Percentiles rank a stretch among this genome's conserved stretches.
These are phyloP conservation scores for Neoseiulus cucumeris DNA, from an alignment of 1,140 invertebrate species.

Conservation along the genomic window DNA sequence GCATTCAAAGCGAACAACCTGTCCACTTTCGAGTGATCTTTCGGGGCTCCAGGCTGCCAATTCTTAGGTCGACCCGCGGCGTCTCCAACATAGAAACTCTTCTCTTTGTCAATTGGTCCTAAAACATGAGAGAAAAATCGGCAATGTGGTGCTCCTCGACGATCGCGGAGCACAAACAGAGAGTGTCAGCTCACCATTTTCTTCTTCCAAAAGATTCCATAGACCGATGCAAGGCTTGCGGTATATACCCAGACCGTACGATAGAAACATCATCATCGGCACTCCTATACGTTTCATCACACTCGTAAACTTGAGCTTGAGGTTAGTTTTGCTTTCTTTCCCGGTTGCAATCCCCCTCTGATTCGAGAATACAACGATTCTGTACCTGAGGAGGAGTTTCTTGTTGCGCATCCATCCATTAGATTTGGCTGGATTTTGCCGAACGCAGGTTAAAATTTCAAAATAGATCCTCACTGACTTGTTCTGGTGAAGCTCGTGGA, in stretches of 20 bases:
- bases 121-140: neutral
- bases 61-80: constrained; percentile 16
- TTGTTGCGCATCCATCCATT: too few relatives aligned
- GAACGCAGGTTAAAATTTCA: too few relatives aligned
- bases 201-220: constrained; percentile 11
- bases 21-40: constrained; percentile 17
- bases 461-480: too few relatives aligned
- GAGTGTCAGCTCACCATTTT: constrained; percentile 7
- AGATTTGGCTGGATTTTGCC: too few relatives aligned
- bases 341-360: constrained; percentile 16
- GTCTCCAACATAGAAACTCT: constrained; percentile 19
- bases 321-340: constrained; percentile 5
- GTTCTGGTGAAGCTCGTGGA: neutral
- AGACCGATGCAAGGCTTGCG: constrained; percentile 17
- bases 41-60: neutral
- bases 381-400: neutral
- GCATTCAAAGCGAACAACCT: constrained; percentile 16
- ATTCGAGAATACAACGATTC: constrained; percentile 19
- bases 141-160: neutral
- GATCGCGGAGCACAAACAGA: neutral
- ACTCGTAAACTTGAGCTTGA: constrained; percentile 15
- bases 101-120: constrained; percentile 11
- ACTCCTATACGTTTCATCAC: constrained; percentile 1
- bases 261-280: constrained; percentile 16
- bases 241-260: constrained; percentile 13